These are phyloP conservation scores for Danaus melanippus DNA, from an alignment of 1,140 invertebrate genomes.

Conservation along the genomic window DNA sequence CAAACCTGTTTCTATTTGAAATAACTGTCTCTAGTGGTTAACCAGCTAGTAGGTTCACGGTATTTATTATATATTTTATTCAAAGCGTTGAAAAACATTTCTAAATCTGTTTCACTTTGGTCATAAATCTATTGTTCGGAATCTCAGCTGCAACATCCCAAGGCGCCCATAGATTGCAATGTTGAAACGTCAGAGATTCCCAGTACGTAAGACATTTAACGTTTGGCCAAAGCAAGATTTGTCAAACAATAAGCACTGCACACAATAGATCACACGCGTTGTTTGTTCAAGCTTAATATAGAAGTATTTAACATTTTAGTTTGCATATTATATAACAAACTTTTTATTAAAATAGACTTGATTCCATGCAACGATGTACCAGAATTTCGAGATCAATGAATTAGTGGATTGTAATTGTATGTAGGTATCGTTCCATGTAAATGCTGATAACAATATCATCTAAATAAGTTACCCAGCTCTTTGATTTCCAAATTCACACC, in stretches of 20 bases:
- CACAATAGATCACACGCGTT: too few relatives aligned
- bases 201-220: constrained; percentile 9
- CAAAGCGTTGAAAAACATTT: too few relatives aligned
- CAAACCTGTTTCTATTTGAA: too few relatives aligned
- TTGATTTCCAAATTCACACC: constrained; percentile 67
- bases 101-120: not conserved
- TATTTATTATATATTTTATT: too few relatives aligned
- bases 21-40: too few relatives aligned
- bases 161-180: constrained; percentile 57
- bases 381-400: constrained; percentile 26
- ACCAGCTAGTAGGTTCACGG: too few relatives aligned
- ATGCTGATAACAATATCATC: constrained; percentile 54
- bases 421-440: constrained; percentile 55
- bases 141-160: constrained; percentile 52
- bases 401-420: constrained; percentile 23
- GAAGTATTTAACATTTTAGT: too few relatives aligned
- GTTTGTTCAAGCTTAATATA: too few relatives aligned
- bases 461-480: constrained; percentile 53
- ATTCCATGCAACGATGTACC: too few relatives aligned
- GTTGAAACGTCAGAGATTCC: constrained; percentile 19
- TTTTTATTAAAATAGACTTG: too few relatives aligned
- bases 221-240: constrained; percentile 3
- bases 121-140: constrained; percentile 60
- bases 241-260: too few relatives aligned
- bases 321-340: too few relatives aligned